These are phyloP conservation scores for Phaedon cochleariae DNA, from an alignment of 2,888 invertebrate species.

Conservation along the genomic window DNA sequence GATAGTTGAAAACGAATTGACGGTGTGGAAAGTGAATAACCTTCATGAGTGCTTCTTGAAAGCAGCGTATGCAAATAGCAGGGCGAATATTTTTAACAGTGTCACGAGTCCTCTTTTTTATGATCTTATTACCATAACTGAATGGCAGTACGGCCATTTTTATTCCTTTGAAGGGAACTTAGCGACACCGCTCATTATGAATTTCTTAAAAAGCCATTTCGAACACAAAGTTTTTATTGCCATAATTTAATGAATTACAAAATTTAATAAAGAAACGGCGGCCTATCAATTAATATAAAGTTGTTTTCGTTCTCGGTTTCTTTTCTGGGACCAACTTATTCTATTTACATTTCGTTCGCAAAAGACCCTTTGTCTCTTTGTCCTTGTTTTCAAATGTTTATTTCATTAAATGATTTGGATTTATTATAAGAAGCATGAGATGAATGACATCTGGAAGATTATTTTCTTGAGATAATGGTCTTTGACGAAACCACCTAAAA, in stretches of 20 bases:
- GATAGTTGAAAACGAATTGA: no score
- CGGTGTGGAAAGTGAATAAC: constrained; percentile 10
- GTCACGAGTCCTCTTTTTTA: constrained; percentile 63
- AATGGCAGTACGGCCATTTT: constrained; percentile 53
- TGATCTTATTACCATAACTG: constrained; percentile 61
- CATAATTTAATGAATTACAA: constrained; percentile 51
- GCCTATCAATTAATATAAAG: constrained; percentile 43
- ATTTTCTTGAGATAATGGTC: no score
- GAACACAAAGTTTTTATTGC: constrained; percentile 48
- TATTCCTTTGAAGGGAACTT: constrained; percentile 42
- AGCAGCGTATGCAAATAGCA: constrained; percentile 39
- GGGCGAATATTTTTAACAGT: constrained; percentile 63
- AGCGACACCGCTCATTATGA: constrained; percentile 50
- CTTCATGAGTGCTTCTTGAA: constrained; percentile 15
- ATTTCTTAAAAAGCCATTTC: constrained; percentile 51
- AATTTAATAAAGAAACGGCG: constrained; percentile 45
- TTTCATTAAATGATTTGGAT: constrained; percentile 38
- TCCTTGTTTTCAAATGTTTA: constrained; percentile 41
- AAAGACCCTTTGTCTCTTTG: constrained; percentile 36
- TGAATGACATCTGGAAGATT: constrained; percentile 36
- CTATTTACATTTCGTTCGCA: constrained; percentile 42
- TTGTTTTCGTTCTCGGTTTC: constrained; percentile 37
- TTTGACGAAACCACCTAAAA: no score
- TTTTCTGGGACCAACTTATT: constrained; percentile 40
- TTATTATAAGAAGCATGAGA: not conserved